Evolutionary conservation across 2,797 vertebrate species (phyloP).

Genomic region (Oryzias sinensis): DNA sequence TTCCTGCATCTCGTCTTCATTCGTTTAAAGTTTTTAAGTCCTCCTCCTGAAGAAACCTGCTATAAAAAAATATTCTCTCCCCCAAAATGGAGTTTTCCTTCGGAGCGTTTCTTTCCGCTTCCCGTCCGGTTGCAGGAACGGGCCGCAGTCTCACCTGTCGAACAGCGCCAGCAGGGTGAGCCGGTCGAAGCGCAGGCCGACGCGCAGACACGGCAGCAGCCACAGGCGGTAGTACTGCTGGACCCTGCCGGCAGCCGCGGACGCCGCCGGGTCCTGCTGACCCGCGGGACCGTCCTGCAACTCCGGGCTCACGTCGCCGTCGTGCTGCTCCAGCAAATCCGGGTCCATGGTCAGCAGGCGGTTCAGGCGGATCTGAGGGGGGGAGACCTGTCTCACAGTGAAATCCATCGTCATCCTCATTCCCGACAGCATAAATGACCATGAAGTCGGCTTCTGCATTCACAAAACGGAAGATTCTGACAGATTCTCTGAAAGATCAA

Average conservation of each 20-base stretch:
- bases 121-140: background rate
- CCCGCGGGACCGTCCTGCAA: constrained; percentile 88
- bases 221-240: constrained; percentile 97
- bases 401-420: background rate
- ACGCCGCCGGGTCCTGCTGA: constrained; percentile 74
- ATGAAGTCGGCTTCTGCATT: no score
- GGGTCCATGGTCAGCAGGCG: constrained; percentile 94
- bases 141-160: constrained; percentile 81
- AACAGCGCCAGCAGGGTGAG: constrained; percentile 96
- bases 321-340: constrained; percentile 94
- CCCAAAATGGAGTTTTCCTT: no score
- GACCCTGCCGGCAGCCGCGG: constrained; percentile 80
- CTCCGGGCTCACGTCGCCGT: constrained; percentile 93
- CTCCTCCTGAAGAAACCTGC: no score
- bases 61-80: no score
- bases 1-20: no score
- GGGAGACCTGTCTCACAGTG: constrained; percentile 80
- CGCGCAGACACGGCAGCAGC: constrained; percentile 95
- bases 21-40: no score
- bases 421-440: no score
- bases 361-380: constrained; percentile 95
- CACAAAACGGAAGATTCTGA: background rate
- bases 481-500: no score
- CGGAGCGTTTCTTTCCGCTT: no score
- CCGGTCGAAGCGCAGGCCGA: constrained; percentile 95